Evolutionary conservation across 1,140 invertebrate species (phyloP).

Genomic region (Scaptomyza montana): DNA sequence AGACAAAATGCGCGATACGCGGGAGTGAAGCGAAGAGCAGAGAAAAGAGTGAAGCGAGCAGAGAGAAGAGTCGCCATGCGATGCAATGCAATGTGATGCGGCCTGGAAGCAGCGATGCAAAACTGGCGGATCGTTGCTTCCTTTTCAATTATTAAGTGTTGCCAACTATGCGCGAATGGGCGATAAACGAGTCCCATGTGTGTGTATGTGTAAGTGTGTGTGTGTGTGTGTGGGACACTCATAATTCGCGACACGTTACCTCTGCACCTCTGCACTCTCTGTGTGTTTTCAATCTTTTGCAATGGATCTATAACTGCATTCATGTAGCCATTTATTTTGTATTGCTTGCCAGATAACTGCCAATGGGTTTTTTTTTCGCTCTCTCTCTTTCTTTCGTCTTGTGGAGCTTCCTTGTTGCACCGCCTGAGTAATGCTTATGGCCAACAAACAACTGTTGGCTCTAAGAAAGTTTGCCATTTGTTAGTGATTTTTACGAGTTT

Average conservation of each 20-base stretch:
- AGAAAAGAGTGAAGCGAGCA: background rate
- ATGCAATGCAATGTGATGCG: background rate
- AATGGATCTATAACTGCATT: conserved; percentile 69
- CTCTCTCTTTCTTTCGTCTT: background rate
- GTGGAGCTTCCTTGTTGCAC: background rate
- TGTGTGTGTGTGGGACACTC: conserved; percentile 43
- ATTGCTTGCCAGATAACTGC: conserved; percentile 66
- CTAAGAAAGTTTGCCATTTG: conserved; percentile 17
- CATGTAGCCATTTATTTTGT: conserved; percentile 68
- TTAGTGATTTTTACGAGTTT: conserved; percentile 17
- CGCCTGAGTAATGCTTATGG: conserved; percentile 8
- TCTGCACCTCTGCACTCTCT: conserved; percentile 7
- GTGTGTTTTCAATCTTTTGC: conserved; percentile 66
- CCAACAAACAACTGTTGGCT: conserved; percentile 16
- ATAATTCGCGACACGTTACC: conserved; percentile 69
- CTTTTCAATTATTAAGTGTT: conserved; percentile 81
- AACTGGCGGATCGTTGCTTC: conserved; percentile 70
- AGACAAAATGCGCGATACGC: conserved; percentile 49
- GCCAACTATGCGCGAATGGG: conserved; percentile 69
- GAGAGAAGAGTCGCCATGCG: background rate
- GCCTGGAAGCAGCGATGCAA: conserved; percentile 41
- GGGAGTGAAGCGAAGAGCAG: background rate
- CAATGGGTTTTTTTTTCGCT: conserved; percentile 18
- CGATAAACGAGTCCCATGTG: conserved; percentile 70
- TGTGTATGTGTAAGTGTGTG: conserved; percentile 15